A percentile compares a stretch with the other conserved stretches of the same genome.
phyloP scores from a whole-genome alignment of 2,888 invertebrate genomes.

The Deilephila elpenor region DNA sequence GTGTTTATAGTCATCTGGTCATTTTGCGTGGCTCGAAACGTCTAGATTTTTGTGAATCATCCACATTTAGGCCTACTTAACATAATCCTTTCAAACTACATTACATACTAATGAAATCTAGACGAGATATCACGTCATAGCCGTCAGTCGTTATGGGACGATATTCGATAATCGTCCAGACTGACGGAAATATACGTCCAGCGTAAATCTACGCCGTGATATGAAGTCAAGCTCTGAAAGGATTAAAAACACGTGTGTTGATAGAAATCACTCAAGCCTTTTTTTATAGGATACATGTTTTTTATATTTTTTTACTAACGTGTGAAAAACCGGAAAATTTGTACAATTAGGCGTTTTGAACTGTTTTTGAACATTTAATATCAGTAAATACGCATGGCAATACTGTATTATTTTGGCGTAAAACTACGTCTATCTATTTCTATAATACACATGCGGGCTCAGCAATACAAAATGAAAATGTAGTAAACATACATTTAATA shows the following conservation, averaged over 20 bases:
- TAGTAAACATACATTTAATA: too few relatives aligned
- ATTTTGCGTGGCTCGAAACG: not conserved
- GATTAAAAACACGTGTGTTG: not conserved
- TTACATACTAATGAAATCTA: not conserved
- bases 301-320: not conserved
- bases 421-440: not conserved
- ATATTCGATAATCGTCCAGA: not conserved
- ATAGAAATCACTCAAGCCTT: conserved; percentile 6
- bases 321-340: not conserved
- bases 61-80: conserved; percentile 21
- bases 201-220: not conserved
- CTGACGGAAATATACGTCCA: not conserved
- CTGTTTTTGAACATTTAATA: conserved; percentile 11
- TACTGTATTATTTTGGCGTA: not conserved
- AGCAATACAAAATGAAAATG: too few relatives aligned
- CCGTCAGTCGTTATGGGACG: not conserved
- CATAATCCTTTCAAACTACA: conserved; percentile 5
- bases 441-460: too few relatives aligned
- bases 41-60: not conserved
- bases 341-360: conserved; percentile 1
- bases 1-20: not conserved
- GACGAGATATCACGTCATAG: not conserved
- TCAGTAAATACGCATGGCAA: not conserved
- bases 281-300: not conserved
- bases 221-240: not conserved